Conservation (phyloP, 2,113 vertebrate genomes). For the Pluvialis apricaria region DNA sequence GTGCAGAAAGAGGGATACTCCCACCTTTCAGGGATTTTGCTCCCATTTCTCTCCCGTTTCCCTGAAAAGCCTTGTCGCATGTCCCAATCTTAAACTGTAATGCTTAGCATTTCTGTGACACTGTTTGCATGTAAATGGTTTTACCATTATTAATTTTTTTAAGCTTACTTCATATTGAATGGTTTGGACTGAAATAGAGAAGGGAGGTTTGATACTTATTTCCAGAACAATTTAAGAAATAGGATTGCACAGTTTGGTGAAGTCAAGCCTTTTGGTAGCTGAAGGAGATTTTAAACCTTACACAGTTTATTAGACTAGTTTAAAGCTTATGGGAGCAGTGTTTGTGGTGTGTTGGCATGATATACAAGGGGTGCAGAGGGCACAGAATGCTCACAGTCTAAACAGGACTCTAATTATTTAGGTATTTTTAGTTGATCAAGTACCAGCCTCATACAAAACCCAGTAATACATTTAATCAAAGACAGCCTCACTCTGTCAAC, state of each 20-base stretch:
- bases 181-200: background rate
- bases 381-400: background rate
- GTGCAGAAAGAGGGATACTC: background rate
- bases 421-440: background rate
- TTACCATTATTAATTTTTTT: background rate
- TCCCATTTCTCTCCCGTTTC: background rate
- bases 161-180: background rate
- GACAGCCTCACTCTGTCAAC: background rate
- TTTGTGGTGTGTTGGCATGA: background rate
- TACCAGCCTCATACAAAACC: background rate
- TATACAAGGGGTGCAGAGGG: background rate
- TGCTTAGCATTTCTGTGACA: background rate
- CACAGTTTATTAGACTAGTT: background rate
- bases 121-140: background rate
- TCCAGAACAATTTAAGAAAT: background rate
- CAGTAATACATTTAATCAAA: background rate
- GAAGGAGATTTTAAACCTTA: background rate
- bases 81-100: background rate
- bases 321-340: background rate
- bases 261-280: background rate
- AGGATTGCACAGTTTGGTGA: background rate
- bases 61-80: background rate
- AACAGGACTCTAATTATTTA: background rate
- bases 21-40: background rate
- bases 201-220: background rate